phyloP scores from a whole-genome alignment of 2,113 vertebrate genomes.

The Lethenteron reissneri region DNA sequence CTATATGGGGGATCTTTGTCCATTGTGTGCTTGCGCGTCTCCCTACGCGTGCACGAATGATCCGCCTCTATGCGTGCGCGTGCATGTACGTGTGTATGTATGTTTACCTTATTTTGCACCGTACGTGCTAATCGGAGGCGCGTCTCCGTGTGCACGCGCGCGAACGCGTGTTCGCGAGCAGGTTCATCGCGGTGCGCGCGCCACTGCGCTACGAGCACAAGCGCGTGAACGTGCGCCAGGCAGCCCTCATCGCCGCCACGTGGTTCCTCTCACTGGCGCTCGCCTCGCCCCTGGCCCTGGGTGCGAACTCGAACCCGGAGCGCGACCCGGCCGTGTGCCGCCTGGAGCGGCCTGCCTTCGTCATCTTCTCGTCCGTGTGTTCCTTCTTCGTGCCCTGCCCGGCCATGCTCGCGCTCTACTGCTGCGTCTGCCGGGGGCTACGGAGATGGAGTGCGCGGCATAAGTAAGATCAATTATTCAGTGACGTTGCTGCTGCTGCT shows the following conservation, averaged over 20 bases:
- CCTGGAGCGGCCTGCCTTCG: slow-evolving; percentile 60
- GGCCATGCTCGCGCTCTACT: slow-evolving; percentile 68
- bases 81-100: too few relatives aligned
- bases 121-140: too few relatives aligned
- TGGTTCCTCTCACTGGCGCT: slow-evolving; percentile 71
- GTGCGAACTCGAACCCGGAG: slow-evolving; percentile 45
- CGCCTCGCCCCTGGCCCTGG: slow-evolving; percentile 61
- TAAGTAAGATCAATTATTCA: slow-evolving; percentile 10
- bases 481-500: too few relatives aligned
- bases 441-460: slow-evolving; percentile 28
- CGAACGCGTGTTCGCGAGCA: slow-evolving; percentile 14
- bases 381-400: slow-evolving; percentile 89
- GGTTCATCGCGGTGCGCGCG: slow-evolving; percentile 63
- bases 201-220: slow-evolving; percentile 55
- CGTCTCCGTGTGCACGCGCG: too few relatives aligned
- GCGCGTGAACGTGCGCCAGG: slow-evolving; percentile 47
- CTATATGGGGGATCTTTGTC: too few relatives aligned
- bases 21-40: too few relatives aligned
- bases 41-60: too few relatives aligned
- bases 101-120: too few relatives aligned
- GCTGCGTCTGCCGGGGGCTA: slow-evolving; percentile 53
- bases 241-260: slow-evolving; percentile 50
- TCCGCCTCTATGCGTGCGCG: too few relatives aligned
- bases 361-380: slow-evolving; percentile 67
- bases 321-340: slow-evolving; percentile 48